Conservation (phyloP, 2,113 vertebrate genomes). For the Lepus americanus region DNA sequence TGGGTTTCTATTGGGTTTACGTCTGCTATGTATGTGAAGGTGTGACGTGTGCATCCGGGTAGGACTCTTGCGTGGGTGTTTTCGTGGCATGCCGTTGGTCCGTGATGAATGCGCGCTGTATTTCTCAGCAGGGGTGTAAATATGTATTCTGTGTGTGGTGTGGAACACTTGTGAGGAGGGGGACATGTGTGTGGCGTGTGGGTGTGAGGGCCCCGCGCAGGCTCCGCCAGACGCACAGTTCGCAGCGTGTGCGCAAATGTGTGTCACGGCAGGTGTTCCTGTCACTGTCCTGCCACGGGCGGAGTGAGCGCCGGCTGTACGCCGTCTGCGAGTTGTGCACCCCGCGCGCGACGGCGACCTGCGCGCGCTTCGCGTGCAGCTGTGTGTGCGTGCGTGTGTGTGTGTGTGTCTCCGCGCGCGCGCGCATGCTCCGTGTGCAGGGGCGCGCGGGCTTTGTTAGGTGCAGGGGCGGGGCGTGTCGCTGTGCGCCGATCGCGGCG, state of each 20-base stretch:
- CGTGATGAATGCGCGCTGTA: neutral
- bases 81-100: neutral
- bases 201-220: neutral
- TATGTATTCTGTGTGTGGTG: neutral
- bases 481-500: neutral
- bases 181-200: neutral
- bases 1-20: neutral
- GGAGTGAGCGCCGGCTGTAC: neutral
- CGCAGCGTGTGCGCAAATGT: no score
- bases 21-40: neutral
- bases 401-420: no score
- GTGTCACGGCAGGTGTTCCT: rapidly evolving
- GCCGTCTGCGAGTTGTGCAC: neutral
- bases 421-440: neutral
- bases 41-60: rapidly evolving
- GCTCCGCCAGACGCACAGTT: no score
- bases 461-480: neutral
- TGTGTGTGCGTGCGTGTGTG: no score
- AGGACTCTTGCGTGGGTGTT: neutral
- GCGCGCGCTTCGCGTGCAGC: rapidly evolving
- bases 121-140: neutral
- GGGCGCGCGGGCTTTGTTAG: rapidly evolving
- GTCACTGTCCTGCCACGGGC: neutral
- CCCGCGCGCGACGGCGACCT: rapidly evolving
- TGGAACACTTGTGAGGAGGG: neutral